Evolutionary conservation across 2,888 invertebrate genomes (phyloP).

Genomic region (Drosophila testacea): DNA sequence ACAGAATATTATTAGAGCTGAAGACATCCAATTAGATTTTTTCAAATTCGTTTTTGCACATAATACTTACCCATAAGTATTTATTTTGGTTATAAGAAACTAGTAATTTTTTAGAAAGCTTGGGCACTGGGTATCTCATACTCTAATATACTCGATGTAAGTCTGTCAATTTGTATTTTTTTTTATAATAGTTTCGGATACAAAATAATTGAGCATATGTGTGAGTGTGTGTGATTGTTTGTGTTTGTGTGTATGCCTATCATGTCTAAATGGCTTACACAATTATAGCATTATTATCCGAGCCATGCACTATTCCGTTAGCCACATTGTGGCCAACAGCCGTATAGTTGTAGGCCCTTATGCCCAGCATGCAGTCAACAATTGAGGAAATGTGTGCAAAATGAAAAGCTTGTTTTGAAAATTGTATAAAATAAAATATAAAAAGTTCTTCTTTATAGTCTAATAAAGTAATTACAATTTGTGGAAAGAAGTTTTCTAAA

Average conservation of each 20-base stretch:
- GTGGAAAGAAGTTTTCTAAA: background rate
- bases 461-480: background rate
- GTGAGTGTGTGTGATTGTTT: conserved; percentile 10
- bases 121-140: background rate
- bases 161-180: background rate
- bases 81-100: too few relatives aligned
- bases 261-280: conserved; percentile 62
- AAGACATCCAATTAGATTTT: too few relatives aligned
- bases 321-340: conserved; percentile 33
- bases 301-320: conserved; percentile 26
- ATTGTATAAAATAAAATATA: background rate
- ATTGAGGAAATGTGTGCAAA: conserved; percentile 11
- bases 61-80: too few relatives aligned
- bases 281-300: conserved; percentile 63
- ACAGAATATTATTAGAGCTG: too few relatives aligned
- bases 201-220: conserved; percentile 19
- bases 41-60: too few relatives aligned
- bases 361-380: conserved; percentile 3
- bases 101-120: background rate
- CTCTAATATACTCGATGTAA: background rate
- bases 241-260: conserved; percentile 36
- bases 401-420: conserved; percentile 1
- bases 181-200: conserved; percentile 8
- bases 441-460: background rate
- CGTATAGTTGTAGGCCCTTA: conserved; percentile 13